Base-by-base conservation (phyloP, 2,888 invertebrate genomes). In the Calameuta pallipes region DNA sequence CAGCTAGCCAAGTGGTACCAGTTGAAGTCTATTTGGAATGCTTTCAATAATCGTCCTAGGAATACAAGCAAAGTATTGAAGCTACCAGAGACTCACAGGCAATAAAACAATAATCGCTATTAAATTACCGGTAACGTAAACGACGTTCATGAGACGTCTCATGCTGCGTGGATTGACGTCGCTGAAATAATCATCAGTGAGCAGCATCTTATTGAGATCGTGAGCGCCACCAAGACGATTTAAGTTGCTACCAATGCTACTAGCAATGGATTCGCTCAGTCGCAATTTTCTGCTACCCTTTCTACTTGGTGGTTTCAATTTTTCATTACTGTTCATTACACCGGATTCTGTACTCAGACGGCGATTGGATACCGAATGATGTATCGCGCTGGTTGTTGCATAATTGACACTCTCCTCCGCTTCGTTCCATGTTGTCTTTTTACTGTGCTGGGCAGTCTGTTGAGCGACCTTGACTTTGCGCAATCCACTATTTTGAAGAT, bases 1-100 rank as follows among this genome's bases (percentile, higher is more conserved):
- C 99, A 99, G 79, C 98, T 97, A 81, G 98, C 98, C 86, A 99
- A 94, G 86, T 98, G 96, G 92, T 98, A 98, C 99, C 99, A 99
- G 92, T 98, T 98, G 93, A 99, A 99, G 91, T 99, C 99, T 85
- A 99, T 97, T 93, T 98, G 98, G 94, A 99, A 99, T 89, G 99
- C 98, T 94, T 99, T 97, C 85, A 99, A 93, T 83, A 99, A 94
- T 78, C 99, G 96, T 82, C 98, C 98, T 97, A 91, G 41, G 37
- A 83, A 70, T 71, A 35, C 11, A 36, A 15, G 31, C 31, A 71
- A 71, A 34, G 31, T 11, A 71, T 71, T 71, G 12, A 71, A 71
- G 56, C 15, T 31, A 71, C 35, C 37, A 56, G 9, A 2, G 56
- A 23, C 23, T 56, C 56, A 1, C 6, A 56, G 56, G 2, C 56